phyloP scores from a whole-genome alignment of 2,113 vertebrate genomes.

The Oncorhynchus clarkii region DNA sequence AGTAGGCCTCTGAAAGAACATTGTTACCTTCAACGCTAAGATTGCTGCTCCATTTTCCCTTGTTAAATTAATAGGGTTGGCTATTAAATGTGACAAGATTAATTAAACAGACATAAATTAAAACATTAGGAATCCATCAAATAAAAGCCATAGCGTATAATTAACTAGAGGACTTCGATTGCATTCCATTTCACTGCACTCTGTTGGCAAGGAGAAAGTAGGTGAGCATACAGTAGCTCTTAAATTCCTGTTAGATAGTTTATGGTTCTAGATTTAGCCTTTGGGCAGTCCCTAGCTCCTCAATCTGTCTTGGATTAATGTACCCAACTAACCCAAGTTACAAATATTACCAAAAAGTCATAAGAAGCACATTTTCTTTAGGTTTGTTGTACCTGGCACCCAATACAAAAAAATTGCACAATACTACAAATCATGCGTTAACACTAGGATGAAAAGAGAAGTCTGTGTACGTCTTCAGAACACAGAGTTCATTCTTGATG shows the following conservation, averaged over 20 bases:
- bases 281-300: constrained; percentile 12
- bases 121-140: constrained; percentile 63
- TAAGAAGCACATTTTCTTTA: not conserved
- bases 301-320: constrained; percentile 17
- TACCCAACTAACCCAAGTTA: not conserved
- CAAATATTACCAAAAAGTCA: not conserved
- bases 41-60: constrained; percentile 34
- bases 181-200: constrained; percentile 42
- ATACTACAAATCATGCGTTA: no score
- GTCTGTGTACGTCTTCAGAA: no score
- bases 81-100: constrained; percentile 65
- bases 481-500: no score
- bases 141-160: constrained; percentile 49
- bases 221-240: no score
- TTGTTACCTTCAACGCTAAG: constrained; percentile 34
- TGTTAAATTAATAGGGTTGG: constrained; percentile 53
- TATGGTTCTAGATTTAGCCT: not conserved
- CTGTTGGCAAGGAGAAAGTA: constrained; percentile 41
- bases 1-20: constrained; percentile 30
- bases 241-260: no score
- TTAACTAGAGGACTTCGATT: constrained; percentile 49
- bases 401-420: no score
- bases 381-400: no score
- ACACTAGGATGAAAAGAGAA: no score
- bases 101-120: constrained; percentile 63